Conservation (phyloP, 2,888 invertebrate genomes). For the Zhuqinia jingwanae region DNA sequence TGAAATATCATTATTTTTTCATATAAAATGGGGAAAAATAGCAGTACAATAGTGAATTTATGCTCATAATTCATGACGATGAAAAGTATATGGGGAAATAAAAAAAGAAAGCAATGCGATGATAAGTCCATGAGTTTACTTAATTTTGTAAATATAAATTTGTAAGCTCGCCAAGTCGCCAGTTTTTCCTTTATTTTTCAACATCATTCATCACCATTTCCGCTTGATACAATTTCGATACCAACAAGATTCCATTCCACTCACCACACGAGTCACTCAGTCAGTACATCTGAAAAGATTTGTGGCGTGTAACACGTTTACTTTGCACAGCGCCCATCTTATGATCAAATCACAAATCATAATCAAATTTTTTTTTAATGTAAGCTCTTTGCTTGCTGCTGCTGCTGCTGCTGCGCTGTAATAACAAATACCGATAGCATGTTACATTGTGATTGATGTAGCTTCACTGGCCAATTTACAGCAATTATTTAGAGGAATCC, state of each 20-base stretch:
- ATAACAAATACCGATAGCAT: slow-evolving; percentile 24
- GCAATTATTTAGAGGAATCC: slow-evolving; percentile 59
- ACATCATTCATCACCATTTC: slow-evolving; percentile 38
- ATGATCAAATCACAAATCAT: too few relatives aligned
- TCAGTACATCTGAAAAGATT: slow-evolving; percentile 2
- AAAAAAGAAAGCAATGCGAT: slow-evolving; percentile 12
- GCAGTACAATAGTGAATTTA: slow-evolving; percentile 33
- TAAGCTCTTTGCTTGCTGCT: too few relatives aligned
- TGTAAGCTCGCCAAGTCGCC: too few relatives aligned
- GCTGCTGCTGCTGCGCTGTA: background rate
- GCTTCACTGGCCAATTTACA: slow-evolving; percentile 50
- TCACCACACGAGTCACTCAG: too few relatives aligned
- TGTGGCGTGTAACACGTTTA: background rate
- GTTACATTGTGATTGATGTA: slow-evolving; percentile 58
- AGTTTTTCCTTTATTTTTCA: too few relatives aligned
- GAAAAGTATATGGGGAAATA: background rate
- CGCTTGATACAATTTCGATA: slow-evolving; percentile 68
- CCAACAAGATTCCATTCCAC: slow-evolving; percentile 42
- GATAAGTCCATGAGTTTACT: background rate
- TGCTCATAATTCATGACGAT: slow-evolving; percentile 38
- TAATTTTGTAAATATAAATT: too few relatives aligned
- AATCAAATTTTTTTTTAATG: too few relatives aligned
- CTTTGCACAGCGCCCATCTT: background rate
- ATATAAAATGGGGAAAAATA: background rate
- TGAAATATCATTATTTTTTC: background rate